These are phyloP conservation scores for Meteorus sp. DNA, from an alignment of 1,140 invertebrate genomes.

Conservation along the genomic window DNA sequence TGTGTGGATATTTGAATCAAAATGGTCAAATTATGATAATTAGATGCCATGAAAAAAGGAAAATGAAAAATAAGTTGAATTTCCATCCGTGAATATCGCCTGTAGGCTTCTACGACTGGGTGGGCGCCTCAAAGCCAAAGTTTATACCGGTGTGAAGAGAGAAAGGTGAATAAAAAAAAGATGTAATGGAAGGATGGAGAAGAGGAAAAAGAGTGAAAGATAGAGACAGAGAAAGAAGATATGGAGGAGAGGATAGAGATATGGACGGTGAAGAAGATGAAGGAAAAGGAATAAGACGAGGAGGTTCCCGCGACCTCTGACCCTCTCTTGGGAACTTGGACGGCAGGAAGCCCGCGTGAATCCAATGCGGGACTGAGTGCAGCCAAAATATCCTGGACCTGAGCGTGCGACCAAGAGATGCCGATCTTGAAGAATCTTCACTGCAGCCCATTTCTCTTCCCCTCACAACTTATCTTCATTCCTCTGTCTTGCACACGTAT, in stretches of 20 bases:
- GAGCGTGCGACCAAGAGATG: conserved; percentile 12
- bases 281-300: conserved; percentile 16
- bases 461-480: not conserved
- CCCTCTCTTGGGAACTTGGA: conserved; percentile 31
- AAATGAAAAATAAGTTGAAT: conserved; percentile 7
- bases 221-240: not conserved
- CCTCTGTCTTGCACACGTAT: no score
- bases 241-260: conserved; percentile 4
- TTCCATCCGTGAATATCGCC: conserved; percentile 9
- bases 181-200: conserved; percentile 4
- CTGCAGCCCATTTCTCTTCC: not conserved
- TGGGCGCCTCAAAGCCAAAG: conserved; percentile 7
- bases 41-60: no score
- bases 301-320: conserved; percentile 35
- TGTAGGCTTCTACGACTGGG: not conserved
- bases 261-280: not conserved
- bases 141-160: conserved; percentile 15
- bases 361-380: conserved; percentile 1
- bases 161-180: conserved; percentile 10
- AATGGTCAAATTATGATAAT: no score
- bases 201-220: conserved; percentile 5
- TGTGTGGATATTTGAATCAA: no score
- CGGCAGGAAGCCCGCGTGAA: conserved; percentile 16
- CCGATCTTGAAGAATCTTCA: conserved; percentile 13
- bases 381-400: conserved; percentile 9